phyloP scores from a whole-genome alignment of 2,113 vertebrate genomes.

The Stigmatopora nigra region DNA sequence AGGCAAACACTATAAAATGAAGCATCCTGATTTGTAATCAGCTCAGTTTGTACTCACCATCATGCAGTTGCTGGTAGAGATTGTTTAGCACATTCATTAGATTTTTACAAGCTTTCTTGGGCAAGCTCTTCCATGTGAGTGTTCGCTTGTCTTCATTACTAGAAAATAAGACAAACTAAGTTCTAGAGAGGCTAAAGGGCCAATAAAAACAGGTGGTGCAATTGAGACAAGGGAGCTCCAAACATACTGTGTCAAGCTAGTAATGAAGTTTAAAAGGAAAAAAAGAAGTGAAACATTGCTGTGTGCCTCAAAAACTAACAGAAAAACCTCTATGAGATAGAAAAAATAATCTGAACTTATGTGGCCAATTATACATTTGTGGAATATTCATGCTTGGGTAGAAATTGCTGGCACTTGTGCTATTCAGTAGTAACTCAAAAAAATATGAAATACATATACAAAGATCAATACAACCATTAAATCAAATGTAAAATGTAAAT shows the following conservation, averaged over 20 bases:
- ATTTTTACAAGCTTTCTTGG: conserved; percentile 98
- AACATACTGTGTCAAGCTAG: too few relatives aligned
- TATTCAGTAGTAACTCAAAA: neutral
- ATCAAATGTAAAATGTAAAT: neutral
- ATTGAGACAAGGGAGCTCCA: neutral
- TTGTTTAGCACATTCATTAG: conserved; percentile 87
- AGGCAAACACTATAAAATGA: neutral
- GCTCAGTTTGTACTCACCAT: conserved; percentile 74
- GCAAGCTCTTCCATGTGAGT: conserved; percentile 92
- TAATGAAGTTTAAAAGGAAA: too few relatives aligned
- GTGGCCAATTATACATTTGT: neutral
- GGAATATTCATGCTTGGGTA: too few relatives aligned
- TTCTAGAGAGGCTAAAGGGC: neutral
- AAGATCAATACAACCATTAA: neutral
- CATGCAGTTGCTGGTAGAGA: conserved; percentile 85
- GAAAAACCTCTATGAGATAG: neutral
- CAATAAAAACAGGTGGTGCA: conserved; percentile 25
- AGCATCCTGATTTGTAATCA: too few relatives aligned
- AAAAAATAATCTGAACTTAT: neutral
- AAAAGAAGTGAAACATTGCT: too few relatives aligned
- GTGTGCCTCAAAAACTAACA: too few relatives aligned
- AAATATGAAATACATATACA: neutral
- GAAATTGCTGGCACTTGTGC: too few relatives aligned
- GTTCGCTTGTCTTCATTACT: conserved; percentile 90
- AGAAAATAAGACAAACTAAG: conserved; percentile 45